Conservation (phyloP, 2,888 invertebrate species). For the Amphipyra tragopoginis region DNA sequence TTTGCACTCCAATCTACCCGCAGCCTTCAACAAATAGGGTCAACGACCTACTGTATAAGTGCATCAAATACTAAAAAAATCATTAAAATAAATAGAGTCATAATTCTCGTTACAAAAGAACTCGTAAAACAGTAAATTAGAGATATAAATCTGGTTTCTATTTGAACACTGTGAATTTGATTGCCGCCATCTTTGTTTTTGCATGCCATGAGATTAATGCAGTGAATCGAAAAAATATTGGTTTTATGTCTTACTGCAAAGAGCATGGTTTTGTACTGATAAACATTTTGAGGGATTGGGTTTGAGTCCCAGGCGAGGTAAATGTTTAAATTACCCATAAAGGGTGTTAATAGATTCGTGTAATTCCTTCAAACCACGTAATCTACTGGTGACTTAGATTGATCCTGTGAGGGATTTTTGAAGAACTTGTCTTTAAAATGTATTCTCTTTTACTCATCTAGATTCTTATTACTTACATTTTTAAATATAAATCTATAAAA, state of each 20-base stretch:
- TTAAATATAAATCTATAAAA: no score
- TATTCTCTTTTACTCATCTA: no score
- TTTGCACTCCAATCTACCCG: not conserved
- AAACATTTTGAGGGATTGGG: not conserved
- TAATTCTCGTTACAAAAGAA: conserved; percentile 24
- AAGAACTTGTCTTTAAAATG: no score
- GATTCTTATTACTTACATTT: no score
- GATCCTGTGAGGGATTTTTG: no score
- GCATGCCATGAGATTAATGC: conserved; percentile 52
- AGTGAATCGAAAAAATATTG: conserved; percentile 17
- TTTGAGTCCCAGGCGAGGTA: not conserved
- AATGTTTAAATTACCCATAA: no score
- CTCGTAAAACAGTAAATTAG: conserved; percentile 33
- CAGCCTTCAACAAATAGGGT: conserved; percentile 12
- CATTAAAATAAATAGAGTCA: conserved; percentile 26
- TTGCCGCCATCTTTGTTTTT: conserved; percentile 50
- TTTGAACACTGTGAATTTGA: conserved; percentile 27
- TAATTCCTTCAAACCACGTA: no score
- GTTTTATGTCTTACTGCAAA: not conserved
- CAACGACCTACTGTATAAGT: conserved; percentile 22
- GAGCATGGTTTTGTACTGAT: not conserved
- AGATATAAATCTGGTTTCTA: conserved; percentile 45
- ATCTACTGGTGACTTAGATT: no score
- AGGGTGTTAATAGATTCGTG: no score
- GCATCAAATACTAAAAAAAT: conserved; percentile 1